Base-by-base conservation (phyloP, 1,140 invertebrate genomes). In the Bombus confusus region DNA sequence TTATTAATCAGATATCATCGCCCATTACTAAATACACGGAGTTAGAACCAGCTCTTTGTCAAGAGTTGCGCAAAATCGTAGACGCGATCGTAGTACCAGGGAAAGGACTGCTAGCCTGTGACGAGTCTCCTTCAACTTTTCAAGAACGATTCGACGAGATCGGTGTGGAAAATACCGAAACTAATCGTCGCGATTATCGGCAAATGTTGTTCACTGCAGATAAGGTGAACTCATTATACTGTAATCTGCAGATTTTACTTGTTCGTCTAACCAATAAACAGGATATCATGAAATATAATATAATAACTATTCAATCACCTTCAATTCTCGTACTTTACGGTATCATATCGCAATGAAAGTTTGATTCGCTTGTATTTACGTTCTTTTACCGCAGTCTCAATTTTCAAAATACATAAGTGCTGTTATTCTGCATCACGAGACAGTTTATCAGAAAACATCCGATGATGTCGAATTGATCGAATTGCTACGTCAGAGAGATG, bases 341-440 rank as follows among this genome's bases (percentile, higher is more conserved):
- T 25, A 9, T 71, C 22, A 12, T n/a, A 10, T 74, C 12, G 28
- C 41, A 47, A 31, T 5, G 13, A 34, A 62, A 37, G 31, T 64
- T 69, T 66, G 83, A 85, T 57, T 22, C 18, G 0, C 25, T 13
- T 57, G 12, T 41, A n/a, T 81, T 80, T 86, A 31, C 12, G 37
- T 3, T 80, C 81, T 81, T 22, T 69, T 12, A 28, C 39, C 74
- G 47, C 15, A 90, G 83, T 73, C 39, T n/a, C 57, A 81, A 77
- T 62, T 90, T 22, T 75, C 86, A 41, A 96, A 98, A 80, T 97
- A 98, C 94, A 97, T 99, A 91, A 98, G 98, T 52, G 98, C 98
- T 66, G 98, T 99, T 31, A 99, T 99, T 92, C 96, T 99, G 74
- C 99, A 99, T 97, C 98, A 99, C 95, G 99, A 99, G 95, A 99